Conservation (phyloP, 2,888 invertebrate species). For the Drosophila limbata region DNA sequence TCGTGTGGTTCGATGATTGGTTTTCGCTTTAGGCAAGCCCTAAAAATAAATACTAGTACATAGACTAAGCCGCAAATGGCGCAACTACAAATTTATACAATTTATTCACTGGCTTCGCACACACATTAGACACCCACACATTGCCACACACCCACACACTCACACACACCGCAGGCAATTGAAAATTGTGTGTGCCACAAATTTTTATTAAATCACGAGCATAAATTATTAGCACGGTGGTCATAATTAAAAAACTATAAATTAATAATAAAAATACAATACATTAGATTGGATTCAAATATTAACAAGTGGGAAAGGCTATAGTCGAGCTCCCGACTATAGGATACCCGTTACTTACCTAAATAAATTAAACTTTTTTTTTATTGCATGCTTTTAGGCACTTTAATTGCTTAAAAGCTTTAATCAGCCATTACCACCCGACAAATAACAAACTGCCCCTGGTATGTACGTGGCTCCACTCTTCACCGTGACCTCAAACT, state of each 20-base stretch:
- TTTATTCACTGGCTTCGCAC: slow-evolving; percentile 48
- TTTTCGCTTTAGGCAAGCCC: slow-evolving; percentile 7
- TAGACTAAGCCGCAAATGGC: slow-evolving; percentile 2
- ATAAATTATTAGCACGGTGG: background rate
- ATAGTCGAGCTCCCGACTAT: too few relatives aligned
- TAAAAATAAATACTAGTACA: background rate
- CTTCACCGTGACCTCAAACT: too few relatives aligned
- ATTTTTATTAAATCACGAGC: slow-evolving; percentile 31
- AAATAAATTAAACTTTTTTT: too few relatives aligned
- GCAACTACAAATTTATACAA: slow-evolving; percentile 29
- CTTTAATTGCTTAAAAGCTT: too few relatives aligned
- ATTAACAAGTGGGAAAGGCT: too few relatives aligned
- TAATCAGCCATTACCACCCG: too few relatives aligned
- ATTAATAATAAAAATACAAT: background rate
- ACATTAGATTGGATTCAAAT: background rate
- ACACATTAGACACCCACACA: slow-evolving; percentile 8
- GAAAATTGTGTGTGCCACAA: slow-evolving; percentile 47
- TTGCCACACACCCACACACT: background rate
- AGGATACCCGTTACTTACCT: too few relatives aligned
- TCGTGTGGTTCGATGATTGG: slow-evolving; percentile 37
- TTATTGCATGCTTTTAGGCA: too few relatives aligned
- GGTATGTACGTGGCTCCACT: too few relatives aligned
- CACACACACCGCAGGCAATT: background rate
- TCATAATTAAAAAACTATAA: background rate
- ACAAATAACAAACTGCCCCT: too few relatives aligned